Base-by-base conservation (phyloP, 2,113 vertebrate species). In the Camelus bactrianus region DNA sequence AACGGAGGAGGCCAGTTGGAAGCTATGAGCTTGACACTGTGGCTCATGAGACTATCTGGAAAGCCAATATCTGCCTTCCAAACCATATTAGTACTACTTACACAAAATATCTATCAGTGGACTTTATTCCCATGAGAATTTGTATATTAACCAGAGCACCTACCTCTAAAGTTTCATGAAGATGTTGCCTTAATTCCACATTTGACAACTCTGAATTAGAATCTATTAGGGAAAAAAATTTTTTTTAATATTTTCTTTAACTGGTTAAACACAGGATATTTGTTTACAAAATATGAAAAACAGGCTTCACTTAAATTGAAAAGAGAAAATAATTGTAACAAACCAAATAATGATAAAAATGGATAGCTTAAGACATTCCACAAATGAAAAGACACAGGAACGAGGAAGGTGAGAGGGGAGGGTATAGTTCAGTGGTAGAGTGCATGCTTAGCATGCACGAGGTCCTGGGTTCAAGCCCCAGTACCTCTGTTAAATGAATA, bases 81-180 rank as follows among this genome's bases (percentile, higher is more conserved):
- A 7, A 46, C 30, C 15, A 14, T 62, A 50, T 86, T 83, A 30
- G 67, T 48, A 72, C 14, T 48, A 87, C 38, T 93, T 89, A 95
- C 75, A 90, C 20, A 72, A 88, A 73, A 58, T 30, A 89, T 52
- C 35, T 65, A 48, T 46, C 65, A n/a, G 42, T 38, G 22, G 42
- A 86, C 62, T 84, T 87, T 54, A 81, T 60, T 95, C 73, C 62
- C 56, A 77, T 62, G 35, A 88, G 19, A 89, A 81, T 87, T 80
- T 86, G 89, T 76, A 16, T 22, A 72, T 80, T 85, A 89, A 35
- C 72, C 52, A 67, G 54, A 83, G 62, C 30, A 98, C 98, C 79
- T 97, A 99, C 99, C 99, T 99, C 98, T 38, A 98, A 96, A 75
- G 99, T 98, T 91, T 99, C 99, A 93, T 10, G 96, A 84, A 99